Conservation (phyloP, 2,888 invertebrate species). For the Aporophyla nigra region DNA sequence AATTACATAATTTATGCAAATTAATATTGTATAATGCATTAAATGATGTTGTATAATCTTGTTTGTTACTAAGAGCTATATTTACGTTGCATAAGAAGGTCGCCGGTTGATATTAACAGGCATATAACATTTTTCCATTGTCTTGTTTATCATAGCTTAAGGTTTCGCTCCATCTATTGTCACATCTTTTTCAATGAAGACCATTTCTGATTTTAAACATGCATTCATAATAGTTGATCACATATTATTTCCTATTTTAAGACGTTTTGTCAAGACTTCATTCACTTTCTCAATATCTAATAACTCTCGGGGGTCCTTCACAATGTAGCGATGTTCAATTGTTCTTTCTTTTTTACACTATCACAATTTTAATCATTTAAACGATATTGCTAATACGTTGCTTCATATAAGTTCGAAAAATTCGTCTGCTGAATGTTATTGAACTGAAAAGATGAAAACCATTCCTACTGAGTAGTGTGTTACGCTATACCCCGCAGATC, state of each 20-base stretch:
- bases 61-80: constrained; percentile 9
- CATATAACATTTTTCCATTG: neutral
- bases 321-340: neutral
- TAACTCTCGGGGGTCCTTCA: neutral
- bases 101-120: constrained; percentile 2
- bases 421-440: no score
- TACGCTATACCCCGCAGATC: no score
- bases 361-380: no score
- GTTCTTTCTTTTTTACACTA: no score
- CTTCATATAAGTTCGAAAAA: no score
- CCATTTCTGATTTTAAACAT: neutral
- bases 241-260: neutral
- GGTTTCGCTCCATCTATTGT: constrained; percentile 12
- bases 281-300: neutral
- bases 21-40: constrained; percentile 46
- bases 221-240: constrained; percentile 3
- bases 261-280: neutral
- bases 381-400: no score
- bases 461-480: no score
- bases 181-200: neutral
- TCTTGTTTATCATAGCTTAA: constrained; percentile 1
- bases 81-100: constrained; percentile 35
- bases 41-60: constrained; percentile 39
- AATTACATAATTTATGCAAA: constrained; percentile 40
- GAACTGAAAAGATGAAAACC: no score